Percentiles rank a stretch among this genome's conserved stretches.
These are phyloP conservation scores for Drosophila percnosoma DNA, from an alignment of 2,888 invertebrate species.

Conservation along the genomic window DNA sequence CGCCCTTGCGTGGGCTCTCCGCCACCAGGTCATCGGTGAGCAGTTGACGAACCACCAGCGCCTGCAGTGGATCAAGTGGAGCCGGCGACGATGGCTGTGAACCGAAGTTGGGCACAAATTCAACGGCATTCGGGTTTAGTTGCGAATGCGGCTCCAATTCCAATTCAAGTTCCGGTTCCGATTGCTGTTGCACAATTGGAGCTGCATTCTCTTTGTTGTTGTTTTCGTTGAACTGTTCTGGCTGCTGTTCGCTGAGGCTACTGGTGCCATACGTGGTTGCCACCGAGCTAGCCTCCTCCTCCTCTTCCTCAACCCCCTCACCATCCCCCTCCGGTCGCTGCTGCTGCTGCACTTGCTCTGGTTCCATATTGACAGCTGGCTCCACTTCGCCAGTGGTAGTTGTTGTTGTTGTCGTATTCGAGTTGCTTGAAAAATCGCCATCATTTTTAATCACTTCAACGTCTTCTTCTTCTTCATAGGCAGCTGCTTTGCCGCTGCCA, in stretches of 20 bases:
- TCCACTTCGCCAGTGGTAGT: slow-evolving; percentile 52
- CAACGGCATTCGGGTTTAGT: slow-evolving; percentile 94
- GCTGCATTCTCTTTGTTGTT: slow-evolving; percentile 67
- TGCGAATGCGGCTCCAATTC: slow-evolving; percentile 89
- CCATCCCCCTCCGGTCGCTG: slow-evolving; percentile 23
- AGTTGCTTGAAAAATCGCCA: slow-evolving; percentile 79
- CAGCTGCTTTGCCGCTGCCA: slow-evolving; percentile 44
- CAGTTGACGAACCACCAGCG: slow-evolving; percentile 59
- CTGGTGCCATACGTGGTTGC: slow-evolving; percentile 82
- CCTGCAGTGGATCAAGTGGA: slow-evolving; percentile 47
- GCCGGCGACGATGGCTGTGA: slow-evolving; percentile 86
- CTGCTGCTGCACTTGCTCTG: slow-evolving; percentile 12
- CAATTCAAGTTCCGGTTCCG: slow-evolving; percentile 32
- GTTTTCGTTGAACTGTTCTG: slow-evolving; percentile 54
- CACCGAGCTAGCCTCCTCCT: slow-evolving; percentile 81
- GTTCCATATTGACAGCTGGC: slow-evolving; percentile 19
- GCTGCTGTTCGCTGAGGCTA: slow-evolving; percentile 76
- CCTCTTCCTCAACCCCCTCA: slow-evolving; percentile 59
- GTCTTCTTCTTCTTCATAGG: slow-evolving; percentile 56
- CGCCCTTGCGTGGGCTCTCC: slow-evolving; percentile 90
- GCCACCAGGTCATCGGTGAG: slow-evolving; percentile 86
- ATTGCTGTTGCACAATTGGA: slow-evolving; percentile 46
- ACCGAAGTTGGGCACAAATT: slow-evolving; percentile 87
- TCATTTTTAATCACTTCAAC: slow-evolving; percentile 79
- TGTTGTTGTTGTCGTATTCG: slow-evolving; percentile 73